These are phyloP conservation scores for Sarcoramphus papa DNA, from an alignment of 2,797 vertebrate genomes.

Conservation along the genomic window DNA sequence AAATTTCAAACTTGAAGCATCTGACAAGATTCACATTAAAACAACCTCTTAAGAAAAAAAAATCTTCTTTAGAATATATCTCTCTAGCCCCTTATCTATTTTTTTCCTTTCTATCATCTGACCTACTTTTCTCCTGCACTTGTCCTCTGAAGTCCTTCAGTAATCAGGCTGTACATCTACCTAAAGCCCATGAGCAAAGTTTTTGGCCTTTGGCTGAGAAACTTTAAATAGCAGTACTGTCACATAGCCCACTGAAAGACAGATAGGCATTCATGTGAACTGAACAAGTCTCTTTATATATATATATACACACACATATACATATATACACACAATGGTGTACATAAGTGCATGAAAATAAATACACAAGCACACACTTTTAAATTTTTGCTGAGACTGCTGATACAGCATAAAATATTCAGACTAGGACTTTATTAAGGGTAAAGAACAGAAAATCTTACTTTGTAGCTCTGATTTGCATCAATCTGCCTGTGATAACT, in stretches of 20 bases:
- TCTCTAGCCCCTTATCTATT: background rate
- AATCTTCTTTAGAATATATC: background rate
- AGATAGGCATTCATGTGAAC: background rate
- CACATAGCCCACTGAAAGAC: background rate
- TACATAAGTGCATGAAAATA: background rate
- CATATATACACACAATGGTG: background rate
- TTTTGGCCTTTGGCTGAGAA: conserved; percentile 43
- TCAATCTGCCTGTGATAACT: background rate
- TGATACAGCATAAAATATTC: background rate
- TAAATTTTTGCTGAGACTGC: background rate
- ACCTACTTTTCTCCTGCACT: conserved; percentile 27
- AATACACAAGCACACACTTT: background rate
- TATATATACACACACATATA: background rate
- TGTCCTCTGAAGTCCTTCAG: conserved; percentile 49
- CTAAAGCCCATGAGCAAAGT: conserved; percentile 14
- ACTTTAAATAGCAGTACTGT: background rate
- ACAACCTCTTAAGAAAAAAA: background rate
- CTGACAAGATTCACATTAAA: conserved; percentile 25
- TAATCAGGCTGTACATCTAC: conserved; percentile 40
- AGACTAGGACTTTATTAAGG: background rate
- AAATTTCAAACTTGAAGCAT: conserved; percentile 24
- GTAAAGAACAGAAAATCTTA: background rate
- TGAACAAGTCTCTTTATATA: background rate
- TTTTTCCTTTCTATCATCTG: background rate
- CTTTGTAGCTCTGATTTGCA: background rate